These are phyloP conservation scores for Antedon mediterranea DNA, from an alignment of 53 echinoderm and acorn worm species.

Conservation along the genomic window DNA sequence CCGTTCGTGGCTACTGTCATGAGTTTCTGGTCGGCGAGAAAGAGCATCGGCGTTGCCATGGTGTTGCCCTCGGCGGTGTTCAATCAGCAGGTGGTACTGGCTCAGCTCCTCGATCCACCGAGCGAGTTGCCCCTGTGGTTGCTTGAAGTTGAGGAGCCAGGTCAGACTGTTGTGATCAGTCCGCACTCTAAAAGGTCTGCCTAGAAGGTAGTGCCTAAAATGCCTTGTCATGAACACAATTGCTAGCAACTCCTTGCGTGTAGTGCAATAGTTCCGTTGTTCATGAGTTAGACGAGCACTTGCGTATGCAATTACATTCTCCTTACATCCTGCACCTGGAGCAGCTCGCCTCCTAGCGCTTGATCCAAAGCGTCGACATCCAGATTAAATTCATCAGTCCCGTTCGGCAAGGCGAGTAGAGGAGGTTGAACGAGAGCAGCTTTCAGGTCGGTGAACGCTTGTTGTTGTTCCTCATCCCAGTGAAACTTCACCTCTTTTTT, in stretches of 20 bases:
- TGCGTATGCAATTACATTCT: too few relatives aligned
- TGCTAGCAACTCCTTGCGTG: too few relatives aligned
- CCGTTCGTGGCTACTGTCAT: neutral
- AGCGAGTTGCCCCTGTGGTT: conserved; percentile 8
- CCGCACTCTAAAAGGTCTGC: neutral
- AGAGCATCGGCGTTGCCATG: conserved; percentile 16
- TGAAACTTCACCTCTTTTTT: too few relatives aligned
- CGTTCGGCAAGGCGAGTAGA: conserved; percentile 21
- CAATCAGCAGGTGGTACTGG: conserved; percentile 9
- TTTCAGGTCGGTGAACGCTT: conserved; percentile 22
- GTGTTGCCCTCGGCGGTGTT: conserved; percentile 6
- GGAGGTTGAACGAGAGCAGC: conserved; percentile 11
- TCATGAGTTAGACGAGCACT: conserved; percentile 10
- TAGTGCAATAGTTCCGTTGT: conserved; percentile 9
- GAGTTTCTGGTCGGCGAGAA: neutral
- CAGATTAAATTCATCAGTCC: conserved; percentile 16
- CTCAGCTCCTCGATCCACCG: conserved; percentile 10
- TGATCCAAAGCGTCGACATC: conserved; percentile 25
- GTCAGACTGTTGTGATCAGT: too few relatives aligned
- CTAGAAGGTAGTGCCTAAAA: conserved; percentile 1
- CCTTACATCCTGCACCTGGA: conserved; percentile 16
- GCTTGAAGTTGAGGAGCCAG: too few relatives aligned
- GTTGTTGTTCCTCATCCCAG: conserved; percentile 20
- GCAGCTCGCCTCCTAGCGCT: conserved; percentile 25
- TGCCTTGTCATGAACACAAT: neutral